Percentiles rank a stretch among this genome's conserved stretches.
Conservation (phyloP, 1,140 invertebrate genomes). For the Armadillidium nasatum region DNA sequence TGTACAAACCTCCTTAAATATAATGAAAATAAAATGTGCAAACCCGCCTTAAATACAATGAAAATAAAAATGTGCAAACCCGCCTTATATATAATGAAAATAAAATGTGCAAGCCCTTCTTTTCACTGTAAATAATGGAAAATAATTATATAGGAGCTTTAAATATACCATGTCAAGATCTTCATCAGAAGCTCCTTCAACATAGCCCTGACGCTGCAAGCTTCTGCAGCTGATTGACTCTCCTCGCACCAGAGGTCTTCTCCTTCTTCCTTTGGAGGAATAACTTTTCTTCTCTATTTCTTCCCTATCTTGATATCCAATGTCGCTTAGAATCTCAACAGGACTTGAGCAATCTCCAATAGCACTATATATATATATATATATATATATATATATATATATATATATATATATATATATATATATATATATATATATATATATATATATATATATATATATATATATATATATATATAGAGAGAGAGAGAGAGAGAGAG, state of each 20-base stretch:
- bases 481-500: too few relatives aligned
- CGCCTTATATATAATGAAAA: too few relatives aligned
- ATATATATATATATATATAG: too few relatives aligned
- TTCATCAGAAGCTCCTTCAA: background rate
- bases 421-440: too few relatives aligned
- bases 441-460: too few relatives aligned
- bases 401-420: too few relatives aligned
- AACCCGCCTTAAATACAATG: background rate
- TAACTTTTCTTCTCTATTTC: background rate
- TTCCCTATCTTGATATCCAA: background rate
- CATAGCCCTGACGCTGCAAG: background rate
- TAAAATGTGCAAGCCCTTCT: background rate
- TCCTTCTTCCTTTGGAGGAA: background rate
- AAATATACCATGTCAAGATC: background rate
- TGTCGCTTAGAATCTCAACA: background rate
- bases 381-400: too few relatives aligned
- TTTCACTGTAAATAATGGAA: background rate
- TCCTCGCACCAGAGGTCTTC: background rate
- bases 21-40: background rate
- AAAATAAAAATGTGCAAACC: too few relatives aligned
- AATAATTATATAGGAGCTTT: background rate
- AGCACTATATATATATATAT: background rate
- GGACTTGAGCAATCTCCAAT: background rate
- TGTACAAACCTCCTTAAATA: too few relatives aligned
- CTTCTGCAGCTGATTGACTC: background rate